Evolutionary conservation across 2,113 vertebrate species (phyloP).

Genomic region (Rhinogobius similis): DNA sequence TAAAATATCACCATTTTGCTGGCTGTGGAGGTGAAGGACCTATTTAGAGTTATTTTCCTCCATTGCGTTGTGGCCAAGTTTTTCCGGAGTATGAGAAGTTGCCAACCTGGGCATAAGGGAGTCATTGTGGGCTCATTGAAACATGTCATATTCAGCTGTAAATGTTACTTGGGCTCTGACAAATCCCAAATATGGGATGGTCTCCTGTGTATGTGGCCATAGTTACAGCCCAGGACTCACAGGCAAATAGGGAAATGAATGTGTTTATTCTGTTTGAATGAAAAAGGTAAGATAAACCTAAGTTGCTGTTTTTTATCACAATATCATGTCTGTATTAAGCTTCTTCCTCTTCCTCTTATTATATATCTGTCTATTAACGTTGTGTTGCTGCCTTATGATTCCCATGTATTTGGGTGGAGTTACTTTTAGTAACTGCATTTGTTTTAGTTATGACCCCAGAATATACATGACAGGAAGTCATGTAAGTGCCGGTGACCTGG

Average conservation of each 20-base stretch:
- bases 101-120: conserved; percentile 32
- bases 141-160: neutral
- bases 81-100: no score
- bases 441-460: neutral
- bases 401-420: conserved; percentile 5
- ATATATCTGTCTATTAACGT: neutral
- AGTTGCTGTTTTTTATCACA: neutral
- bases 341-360: no score
- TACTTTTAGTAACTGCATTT: neutral
- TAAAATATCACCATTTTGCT: neutral
- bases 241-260: neutral
- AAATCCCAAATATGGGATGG: neutral
- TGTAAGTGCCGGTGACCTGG: neutral
- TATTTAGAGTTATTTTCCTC: conserved; percentile 3
- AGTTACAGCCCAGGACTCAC: neutral
- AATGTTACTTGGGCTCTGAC: neutral
- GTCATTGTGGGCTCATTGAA: conserved; percentile 30
- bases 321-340: neutral
- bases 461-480: neutral
- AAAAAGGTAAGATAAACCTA: neutral
- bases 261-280: neutral
- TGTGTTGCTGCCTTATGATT: neutral
- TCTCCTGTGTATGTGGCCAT: neutral
- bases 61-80: conserved; percentile 5
- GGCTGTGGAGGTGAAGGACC: neutral